A percentile compares a stretch with the other conserved stretches of the same genome.
Conservation (phyloP, 2,797 vertebrate genomes). For the Clamator glandarius region DNA sequence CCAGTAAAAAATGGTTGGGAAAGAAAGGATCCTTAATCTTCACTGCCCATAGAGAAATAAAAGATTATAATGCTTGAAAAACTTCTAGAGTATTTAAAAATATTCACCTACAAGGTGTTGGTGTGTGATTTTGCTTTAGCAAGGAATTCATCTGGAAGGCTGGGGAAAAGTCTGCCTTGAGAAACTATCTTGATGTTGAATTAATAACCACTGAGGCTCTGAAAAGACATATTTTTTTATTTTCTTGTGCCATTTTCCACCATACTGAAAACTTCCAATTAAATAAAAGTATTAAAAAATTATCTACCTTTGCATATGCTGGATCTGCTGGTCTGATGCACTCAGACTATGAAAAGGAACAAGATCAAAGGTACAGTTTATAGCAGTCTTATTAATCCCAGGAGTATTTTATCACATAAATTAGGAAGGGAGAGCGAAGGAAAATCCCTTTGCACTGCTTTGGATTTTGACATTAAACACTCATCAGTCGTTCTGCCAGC, state of each 20-base stretch:
- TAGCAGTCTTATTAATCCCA: conserved; percentile 49
- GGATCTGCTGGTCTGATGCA: background rate
- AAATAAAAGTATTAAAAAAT: background rate
- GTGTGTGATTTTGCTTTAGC: background rate
- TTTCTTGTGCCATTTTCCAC: background rate
- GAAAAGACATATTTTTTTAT: background rate
- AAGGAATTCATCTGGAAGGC: background rate
- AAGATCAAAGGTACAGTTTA: conserved; percentile 66
- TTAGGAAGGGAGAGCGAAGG: background rate
- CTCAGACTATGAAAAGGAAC: conserved; percentile 1
- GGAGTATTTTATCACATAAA: conserved; percentile 44
- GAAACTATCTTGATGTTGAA: background rate
- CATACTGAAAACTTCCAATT: background rate
- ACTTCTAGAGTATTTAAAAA: background rate
- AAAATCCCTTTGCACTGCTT: conserved; percentile 44
- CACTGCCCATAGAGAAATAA: background rate
- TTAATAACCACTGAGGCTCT: background rate
- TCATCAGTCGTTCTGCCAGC: background rate
- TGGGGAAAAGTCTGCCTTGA: background rate
- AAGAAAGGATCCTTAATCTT: background rate
- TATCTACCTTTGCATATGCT: background rate
- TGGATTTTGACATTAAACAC: conserved; percentile 38
- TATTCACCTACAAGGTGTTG: background rate
- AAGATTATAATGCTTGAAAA: background rate
- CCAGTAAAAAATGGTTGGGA: background rate